phyloP scores from a whole-genome alignment of 2,113 vertebrate species.

The Geothlypis trichas region DNA sequence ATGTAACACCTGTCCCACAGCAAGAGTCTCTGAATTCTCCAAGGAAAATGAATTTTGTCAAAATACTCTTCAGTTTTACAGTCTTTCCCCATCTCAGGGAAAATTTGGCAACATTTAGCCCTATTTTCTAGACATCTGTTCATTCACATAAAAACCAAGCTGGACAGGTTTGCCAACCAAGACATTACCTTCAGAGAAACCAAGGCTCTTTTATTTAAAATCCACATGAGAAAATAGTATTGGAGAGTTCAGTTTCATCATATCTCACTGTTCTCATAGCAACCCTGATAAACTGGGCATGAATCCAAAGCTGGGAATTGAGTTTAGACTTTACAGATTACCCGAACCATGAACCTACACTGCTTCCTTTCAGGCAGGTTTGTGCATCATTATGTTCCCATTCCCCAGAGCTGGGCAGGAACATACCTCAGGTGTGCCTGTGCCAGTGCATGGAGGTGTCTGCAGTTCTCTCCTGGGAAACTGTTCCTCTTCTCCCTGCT shows the following conservation, averaged over 20 bases:
- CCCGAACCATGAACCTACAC: accelerated
- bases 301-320: background rate
- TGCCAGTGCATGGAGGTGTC: accelerated
- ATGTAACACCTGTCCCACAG: background rate
- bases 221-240: background rate
- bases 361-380: background rate
- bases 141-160: background rate
- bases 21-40: background rate
- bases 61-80: background rate
- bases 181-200: background rate
- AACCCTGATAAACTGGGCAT: background rate
- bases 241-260: background rate
- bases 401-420: background rate
- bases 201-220: background rate
- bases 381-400: accelerated
- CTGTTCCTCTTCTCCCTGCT: background rate
- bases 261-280: background rate
- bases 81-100: background rate
- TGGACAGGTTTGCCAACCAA: background rate
- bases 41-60: background rate
- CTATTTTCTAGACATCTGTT: background rate
- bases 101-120: background rate
- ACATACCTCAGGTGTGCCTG: accelerated
- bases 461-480: background rate
- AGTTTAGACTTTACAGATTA: background rate